A percentile compares a stretch with the other conserved stretches of the same genome.
phyloP scores from a whole-genome alignment of 1,140 invertebrate species.

The Heliconius himera region DNA sequence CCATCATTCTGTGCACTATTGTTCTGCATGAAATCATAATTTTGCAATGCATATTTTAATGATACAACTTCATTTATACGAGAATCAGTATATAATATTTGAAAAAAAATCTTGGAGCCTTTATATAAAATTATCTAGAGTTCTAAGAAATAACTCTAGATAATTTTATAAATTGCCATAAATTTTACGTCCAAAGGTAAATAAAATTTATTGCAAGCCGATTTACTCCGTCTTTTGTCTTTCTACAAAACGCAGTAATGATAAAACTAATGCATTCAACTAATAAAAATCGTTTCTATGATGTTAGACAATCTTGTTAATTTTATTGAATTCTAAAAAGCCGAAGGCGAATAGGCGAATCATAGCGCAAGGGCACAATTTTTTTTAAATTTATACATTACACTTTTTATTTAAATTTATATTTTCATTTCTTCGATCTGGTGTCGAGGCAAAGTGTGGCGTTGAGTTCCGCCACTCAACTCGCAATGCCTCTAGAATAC shows the following conservation, averaged over 20 bases:
- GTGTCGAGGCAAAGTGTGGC: too few species aligned
- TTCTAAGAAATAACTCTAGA: neutral
- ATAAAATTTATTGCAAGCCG: neutral
- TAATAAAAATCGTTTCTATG: too few species aligned
- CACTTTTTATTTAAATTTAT: too few species aligned
- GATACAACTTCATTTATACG: constrained; percentile 24
- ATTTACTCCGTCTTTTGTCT: neutral
- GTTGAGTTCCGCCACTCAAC: too few species aligned
- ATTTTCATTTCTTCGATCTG: too few species aligned
- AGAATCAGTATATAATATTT: neutral
- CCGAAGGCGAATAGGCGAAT: neutral
- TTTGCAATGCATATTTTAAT: constrained; percentile 29
- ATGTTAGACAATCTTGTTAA: neutral
- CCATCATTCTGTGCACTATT: constrained; percentile 36
- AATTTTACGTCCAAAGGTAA: neutral
- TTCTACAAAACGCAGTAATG: neutral
- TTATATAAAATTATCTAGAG: neutral
- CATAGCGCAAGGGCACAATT: too few species aligned
- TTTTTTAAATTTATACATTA: too few species aligned
- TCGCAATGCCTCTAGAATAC: too few species aligned
- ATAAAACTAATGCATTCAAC: neutral
- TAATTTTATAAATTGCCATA: neutral
- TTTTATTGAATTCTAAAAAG: neutral
- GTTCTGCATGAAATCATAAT: constrained; percentile 42
- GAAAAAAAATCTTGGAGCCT: neutral